phyloP scores from a whole-genome alignment of 2,797 vertebrate genomes.

The Hippoglossus hippoglossus region DNA sequence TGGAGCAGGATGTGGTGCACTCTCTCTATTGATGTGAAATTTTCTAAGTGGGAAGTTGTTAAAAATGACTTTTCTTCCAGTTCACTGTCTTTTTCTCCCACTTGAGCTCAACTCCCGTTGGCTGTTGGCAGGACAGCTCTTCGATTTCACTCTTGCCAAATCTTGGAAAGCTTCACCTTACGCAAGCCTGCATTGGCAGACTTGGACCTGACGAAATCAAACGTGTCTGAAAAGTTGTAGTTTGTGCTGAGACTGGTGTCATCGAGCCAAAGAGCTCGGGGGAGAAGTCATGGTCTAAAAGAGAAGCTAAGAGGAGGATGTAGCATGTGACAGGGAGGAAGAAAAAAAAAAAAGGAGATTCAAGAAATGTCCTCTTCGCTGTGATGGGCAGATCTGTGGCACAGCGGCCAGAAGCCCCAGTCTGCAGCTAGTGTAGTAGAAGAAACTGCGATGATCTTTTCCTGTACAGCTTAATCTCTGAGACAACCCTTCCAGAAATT shows the following conservation, averaged over 20 bases:
- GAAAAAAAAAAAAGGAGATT: slow-evolving; percentile 3
- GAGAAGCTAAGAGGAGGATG: slow-evolving; percentile 9
- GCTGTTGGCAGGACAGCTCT: slow-evolving; percentile 18
- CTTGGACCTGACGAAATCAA: slow-evolving; percentile 30
- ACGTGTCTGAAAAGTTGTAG: slow-evolving; percentile 12
- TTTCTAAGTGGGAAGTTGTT: slow-evolving; percentile 28
- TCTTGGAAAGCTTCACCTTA: slow-evolving; percentile 27
- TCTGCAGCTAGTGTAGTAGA: not conserved
- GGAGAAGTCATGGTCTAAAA: slow-evolving; percentile 11
- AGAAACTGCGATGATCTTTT: too few species aligned
- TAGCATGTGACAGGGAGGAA: slow-evolving; percentile 7
- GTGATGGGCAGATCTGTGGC: slow-evolving; percentile 2
- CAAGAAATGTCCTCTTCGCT: slow-evolving; percentile 8
- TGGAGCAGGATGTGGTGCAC: not conserved
- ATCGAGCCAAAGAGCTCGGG: slow-evolving; percentile 1
- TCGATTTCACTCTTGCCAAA: slow-evolving; percentile 25
- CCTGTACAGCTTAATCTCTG: not conserved
- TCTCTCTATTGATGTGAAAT: slow-evolving; percentile 7
- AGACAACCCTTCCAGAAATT: not conserved
- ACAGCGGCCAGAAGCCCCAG: not conserved
- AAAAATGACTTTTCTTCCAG: slow-evolving; percentile 30
- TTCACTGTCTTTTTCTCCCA: slow-evolving; percentile 27
- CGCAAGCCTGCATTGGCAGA: slow-evolving; percentile 29
- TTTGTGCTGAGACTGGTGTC: slow-evolving; percentile 1
- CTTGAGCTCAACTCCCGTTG: slow-evolving; percentile 16